A percentile compares a stretch with the other conserved stretches of the same genome.
These are phyloP conservation scores for Tenrec ecaudatus DNA, from an alignment of 2,113 vertebrate species.

Conservation along the genomic window DNA sequence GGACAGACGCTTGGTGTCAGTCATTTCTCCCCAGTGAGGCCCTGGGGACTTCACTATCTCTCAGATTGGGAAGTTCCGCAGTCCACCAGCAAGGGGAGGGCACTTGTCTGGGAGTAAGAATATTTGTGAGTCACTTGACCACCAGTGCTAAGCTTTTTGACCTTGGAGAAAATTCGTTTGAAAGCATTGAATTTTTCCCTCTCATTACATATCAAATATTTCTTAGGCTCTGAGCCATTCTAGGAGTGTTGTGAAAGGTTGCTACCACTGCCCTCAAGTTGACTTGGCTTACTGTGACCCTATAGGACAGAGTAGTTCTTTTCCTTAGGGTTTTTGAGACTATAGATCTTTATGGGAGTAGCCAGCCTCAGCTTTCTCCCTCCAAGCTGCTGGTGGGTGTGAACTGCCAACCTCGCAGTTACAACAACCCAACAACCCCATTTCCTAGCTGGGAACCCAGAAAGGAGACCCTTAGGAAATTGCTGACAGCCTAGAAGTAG, in stretches of 20 bases:
- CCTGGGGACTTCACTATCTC: not conserved
- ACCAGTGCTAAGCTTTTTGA: not conserved
- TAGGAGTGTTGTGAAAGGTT: conserved; percentile 45
- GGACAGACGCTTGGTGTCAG: not conserved
- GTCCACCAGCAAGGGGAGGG: not conserved
- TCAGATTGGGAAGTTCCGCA: not conserved
- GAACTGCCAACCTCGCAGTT: conserved; percentile 9
- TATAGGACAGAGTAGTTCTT: no score
- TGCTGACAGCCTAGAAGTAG: not conserved
- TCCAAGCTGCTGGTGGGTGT: no score
- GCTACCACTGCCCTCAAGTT: not conserved
- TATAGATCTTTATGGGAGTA: no score
- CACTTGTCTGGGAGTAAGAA: not conserved
- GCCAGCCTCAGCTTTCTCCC: no score
- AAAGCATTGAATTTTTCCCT: conserved; percentile 37
- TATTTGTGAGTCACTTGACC: not conserved
- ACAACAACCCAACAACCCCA: not conserved
- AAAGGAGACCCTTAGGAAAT: not conserved
- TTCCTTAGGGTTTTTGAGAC: no score
- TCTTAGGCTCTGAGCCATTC: conserved; percentile 27
- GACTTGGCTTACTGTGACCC: no score
- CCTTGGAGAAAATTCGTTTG: conserved; percentile 7
- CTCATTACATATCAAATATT: not conserved
- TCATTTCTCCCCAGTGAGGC: conserved; percentile 15
- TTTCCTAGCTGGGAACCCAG: not conserved